phyloP scores from a whole-genome alignment of 2,113 vertebrate species.

The Mugil cephalus region DNA sequence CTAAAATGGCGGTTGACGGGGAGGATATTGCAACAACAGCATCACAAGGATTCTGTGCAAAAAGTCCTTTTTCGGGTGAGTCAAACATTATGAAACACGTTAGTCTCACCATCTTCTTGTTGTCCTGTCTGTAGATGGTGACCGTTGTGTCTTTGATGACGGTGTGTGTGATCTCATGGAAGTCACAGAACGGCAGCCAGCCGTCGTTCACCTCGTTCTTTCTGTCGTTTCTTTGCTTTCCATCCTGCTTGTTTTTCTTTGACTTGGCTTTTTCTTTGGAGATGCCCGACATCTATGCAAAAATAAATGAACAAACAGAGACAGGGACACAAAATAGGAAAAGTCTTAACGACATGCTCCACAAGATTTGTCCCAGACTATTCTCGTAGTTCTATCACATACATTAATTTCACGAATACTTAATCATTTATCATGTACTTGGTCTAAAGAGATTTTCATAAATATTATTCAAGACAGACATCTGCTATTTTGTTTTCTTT shows the following conservation, averaged over 20 bases:
- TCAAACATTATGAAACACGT: too few relatives aligned
- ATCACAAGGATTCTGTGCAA: background rate
- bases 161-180: conserved; percentile 95
- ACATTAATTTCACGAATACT: too few relatives aligned
- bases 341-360: too few relatives aligned
- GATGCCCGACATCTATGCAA: conserved; percentile 74
- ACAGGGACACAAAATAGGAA: background rate
- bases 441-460: too few relatives aligned
- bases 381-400: too few relatives aligned
- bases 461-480: too few relatives aligned
- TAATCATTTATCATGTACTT: too few relatives aligned
- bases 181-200: conserved; percentile 93
- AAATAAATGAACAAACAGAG: background rate
- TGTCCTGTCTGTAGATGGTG: conserved; percentile 94
- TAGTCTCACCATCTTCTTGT: conserved; percentile 92
- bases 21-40: background rate
- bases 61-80: background rate
- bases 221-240: conserved; percentile 84
- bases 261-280: conserved; percentile 90
- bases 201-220: conserved; percentile 80
- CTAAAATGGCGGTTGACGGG: too few relatives aligned
- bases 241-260: conserved; percentile 88
- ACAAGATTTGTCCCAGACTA: too few relatives aligned
- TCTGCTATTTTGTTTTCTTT: too few relatives aligned
- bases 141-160: conserved; percentile 90